Evolutionary conservation across 2,888 invertebrate genomes (phyloP), one percentile per base, ranked within the genome.

Genomic region (Brachyptera putata): DNA sequence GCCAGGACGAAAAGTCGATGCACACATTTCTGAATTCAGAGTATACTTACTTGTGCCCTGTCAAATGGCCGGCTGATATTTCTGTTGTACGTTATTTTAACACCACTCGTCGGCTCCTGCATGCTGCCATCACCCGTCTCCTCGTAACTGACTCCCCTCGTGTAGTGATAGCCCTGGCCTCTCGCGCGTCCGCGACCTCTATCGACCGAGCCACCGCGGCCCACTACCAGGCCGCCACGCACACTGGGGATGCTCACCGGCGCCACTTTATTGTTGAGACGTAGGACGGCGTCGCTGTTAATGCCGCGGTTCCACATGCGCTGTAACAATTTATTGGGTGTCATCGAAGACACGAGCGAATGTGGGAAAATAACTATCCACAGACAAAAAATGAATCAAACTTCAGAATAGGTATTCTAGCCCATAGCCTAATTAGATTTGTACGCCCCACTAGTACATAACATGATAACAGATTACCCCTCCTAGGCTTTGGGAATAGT

Each of bases 251-350:
- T 56, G n/a, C 63, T 56, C 36, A 67, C 64, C 53, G 64, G 63
- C 34, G 66, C 62, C 21, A 65, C 72, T 57, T 71, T 70, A 26
- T 70, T 69, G 68, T 72, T 70, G 65, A 73, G 70, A 61, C 77
- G 73, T 53, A 78, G 69, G 50, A 75, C 76, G 60, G 72, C 73
- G 64, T 74, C 74, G 72, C 79, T 81, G 69, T 80, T 81, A 66
- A 82, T 77, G 61, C 79, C 80, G 67, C 76, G 73, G 65, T 78
- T 79, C 80, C 80, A 80, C 69, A 77, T 76, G 59, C 80, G 76
- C 83, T 84, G 71, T 37, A 74, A 73, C 30, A 64, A 62, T 65
- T 59, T n/a, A n/a, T n/a, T n/a, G n/a, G n/a, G n/a, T n/a, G n/a
- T n/a, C n/a, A n/a, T 48, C 21, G n/a, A 50, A 30, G 36, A 62